Conservation (phyloP, 1,140 invertebrate species). For the Drosophila quadrilineata region DNA sequence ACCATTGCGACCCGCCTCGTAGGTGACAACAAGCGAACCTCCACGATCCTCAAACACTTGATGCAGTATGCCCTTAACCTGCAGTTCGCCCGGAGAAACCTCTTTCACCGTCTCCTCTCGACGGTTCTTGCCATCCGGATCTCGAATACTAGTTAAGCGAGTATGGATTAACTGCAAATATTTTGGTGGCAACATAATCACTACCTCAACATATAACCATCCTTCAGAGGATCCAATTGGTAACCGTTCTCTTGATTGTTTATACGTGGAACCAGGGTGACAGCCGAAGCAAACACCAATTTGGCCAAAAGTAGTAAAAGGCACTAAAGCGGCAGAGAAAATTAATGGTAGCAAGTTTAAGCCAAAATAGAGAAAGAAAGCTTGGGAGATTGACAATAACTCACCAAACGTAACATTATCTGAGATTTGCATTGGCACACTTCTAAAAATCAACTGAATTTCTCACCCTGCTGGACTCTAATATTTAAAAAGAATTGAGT, state of each 20-base stretch:
- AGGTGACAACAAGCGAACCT: conserved; percentile 8
- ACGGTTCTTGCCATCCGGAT: conserved; percentile 10
- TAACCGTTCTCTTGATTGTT: conserved; percentile 31
- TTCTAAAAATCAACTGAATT: conserved; percentile 15
- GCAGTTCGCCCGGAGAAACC: conserved; percentile 10
- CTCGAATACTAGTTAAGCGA: conserved; percentile 8
- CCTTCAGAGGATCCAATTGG: conserved; percentile 32
- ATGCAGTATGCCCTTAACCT: conserved; percentile 14
- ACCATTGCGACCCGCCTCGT: conserved; percentile 24
- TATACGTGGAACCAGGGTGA: conserved; percentile 38
- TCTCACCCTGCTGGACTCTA: neutral
- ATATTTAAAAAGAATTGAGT: conserved; percentile 25
- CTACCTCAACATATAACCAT: conserved; percentile 49
- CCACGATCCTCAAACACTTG: conserved; percentile 2
- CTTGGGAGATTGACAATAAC: no score
- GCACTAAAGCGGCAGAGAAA: neutral
- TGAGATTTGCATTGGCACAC: neutral
- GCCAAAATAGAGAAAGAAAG: neutral
- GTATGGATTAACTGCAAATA: neutral
- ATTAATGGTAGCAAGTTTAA: neutral
- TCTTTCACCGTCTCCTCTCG: conserved; percentile 10
- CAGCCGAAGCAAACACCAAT: neutral
- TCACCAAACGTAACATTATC: conserved; percentile 21
- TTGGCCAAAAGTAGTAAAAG: conserved; percentile 23
- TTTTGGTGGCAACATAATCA: neutral